Base-by-base conservation (phyloP, 2,113 vertebrate genomes). In the Danio rerio region DNA sequence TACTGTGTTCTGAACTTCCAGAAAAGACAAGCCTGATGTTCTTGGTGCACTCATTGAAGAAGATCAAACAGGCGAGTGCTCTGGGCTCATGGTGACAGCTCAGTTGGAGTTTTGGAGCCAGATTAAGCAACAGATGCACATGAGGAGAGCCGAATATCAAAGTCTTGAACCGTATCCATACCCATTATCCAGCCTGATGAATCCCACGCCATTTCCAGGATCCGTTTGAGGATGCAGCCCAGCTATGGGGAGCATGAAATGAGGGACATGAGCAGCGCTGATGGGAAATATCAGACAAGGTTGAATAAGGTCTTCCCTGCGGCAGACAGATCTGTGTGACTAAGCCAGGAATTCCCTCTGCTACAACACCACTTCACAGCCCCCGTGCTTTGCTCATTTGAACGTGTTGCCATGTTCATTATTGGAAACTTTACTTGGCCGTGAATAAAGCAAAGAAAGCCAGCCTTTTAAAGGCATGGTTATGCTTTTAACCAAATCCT, bases 61-160 rank as follows among this genome's bases (percentile, higher is more conserved):
- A 61, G 74, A 77, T 77, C 56, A 47, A 77, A 62, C 42, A 49
- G 47, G 56, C 2, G 5, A 77, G 8, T 8, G 45, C 43, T 16
- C 56, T 62, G 18, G 42, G 74, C 18, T 61, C 43, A 77, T 16
- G 18, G 43, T 49, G 58, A 77, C 56, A 45, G 16, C 53, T 75
- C 56, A 77, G 74, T 43, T 77, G 74, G 74, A 77, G 58, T 42
- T 77, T 49, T 77, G 56, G 74, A 62, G 74, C 10, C 18, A 77
- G 56, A 77, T 77, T 77, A 62, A 61, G 56, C 56, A 77, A 62
- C 5, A 77, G 58, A 77, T 62, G 74, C 43, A 15, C 74, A 45
- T 61, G 18, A 62, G 42, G n/a, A 31, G 56, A 61, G 45, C 42
- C 11, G 13, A 47, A 61, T 49, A 61, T 77, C 56, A 77, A 50